phyloP scores from a whole-genome alignment of 2,797 vertebrate species.

The Gymnoscopelus microlampas region DNA sequence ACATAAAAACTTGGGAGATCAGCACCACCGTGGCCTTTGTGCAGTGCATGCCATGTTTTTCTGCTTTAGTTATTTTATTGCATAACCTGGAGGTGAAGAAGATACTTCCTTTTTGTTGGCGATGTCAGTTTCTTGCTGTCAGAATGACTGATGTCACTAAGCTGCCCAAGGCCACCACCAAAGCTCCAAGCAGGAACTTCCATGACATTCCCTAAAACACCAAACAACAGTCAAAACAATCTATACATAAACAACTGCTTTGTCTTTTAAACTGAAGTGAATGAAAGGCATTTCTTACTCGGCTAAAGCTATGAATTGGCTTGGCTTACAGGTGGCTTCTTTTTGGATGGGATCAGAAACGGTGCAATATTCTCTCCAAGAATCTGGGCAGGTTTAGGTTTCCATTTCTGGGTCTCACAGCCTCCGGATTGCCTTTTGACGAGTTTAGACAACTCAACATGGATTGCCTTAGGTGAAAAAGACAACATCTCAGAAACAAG shows the following conservation, averaged over 20 bases:
- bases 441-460: constrained; percentile 85
- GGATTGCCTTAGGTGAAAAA: constrained; percentile 78
- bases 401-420: constrained; percentile 64
- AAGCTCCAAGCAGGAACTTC: constrained; percentile 82
- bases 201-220: constrained; percentile 80
- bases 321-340: constrained; percentile 70
- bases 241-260: constrained; percentile 2
- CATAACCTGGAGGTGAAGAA: constrained; percentile 33
- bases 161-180: constrained; percentile 81
- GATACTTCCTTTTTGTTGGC: constrained; percentile 22
- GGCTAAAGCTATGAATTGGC: constrained; percentile 3
- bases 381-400: constrained; percentile 67
- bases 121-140: constrained; percentile 78
- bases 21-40: neutral
- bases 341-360: constrained; percentile 70
- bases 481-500: neutral
- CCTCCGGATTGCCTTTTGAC: constrained; percentile 77
- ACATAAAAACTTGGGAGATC: constrained; percentile 24
- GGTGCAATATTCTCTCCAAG: constrained; percentile 71
- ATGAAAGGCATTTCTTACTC: constrained; percentile 3
- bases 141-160: constrained; percentile 80
- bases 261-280: constrained; percentile 18
- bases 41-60: constrained; percentile 6
- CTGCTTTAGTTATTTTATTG: constrained; percentile 34
- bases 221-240: constrained; percentile 28